Evolutionary conservation across 2,113 vertebrate species (phyloP), one percentile per base, ranked within the genome.

Genomic region (Ranitomeya variabilis): DNA sequence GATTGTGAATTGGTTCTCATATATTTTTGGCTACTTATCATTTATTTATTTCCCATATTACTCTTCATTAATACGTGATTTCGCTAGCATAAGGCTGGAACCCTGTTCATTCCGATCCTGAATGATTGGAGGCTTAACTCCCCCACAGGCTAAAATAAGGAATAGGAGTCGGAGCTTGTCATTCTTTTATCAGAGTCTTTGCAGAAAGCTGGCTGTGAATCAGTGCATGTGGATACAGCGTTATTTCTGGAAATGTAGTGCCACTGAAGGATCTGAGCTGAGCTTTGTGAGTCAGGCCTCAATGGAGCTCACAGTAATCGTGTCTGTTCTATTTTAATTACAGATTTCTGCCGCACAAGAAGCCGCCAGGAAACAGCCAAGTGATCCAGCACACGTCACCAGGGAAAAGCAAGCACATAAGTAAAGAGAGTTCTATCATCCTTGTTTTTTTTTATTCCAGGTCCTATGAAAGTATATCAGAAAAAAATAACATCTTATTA

Each of bases 261-360:
- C n/a, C 14, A 62, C 77, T 67, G 26, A 37, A 71, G 64, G 45
- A 84, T 77, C 13, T 9, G 7, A 8, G n/a, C 2, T 78, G 19
- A 37, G 81, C 71, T 31, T 0, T 66, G 45, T 54, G 15, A 45
- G 73, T 23, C 57, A 45, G 51, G 66, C 69, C 59, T 67, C 81
- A 83, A 1, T 23, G 80, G 80, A 83, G 80, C 67, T 77, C 74
- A 31, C 59, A 86, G 80, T 89, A 91, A 91, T 66, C 90, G 85
- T 11, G 69, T 92, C 88, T 89, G 5, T 86, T 87, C 88, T 91
- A 76, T 91, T 60, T 14, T 79, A 89, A n/a, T 91, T 93, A 26
- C 91, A 95, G 93, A 88, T 82, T 81, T 92, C 92, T 78, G 51
- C 90, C 67, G 71, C 85, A 9, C 89, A 90, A 87, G 93, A 92